phyloP scores from a whole-genome alignment of 2,113 vertebrate species.

The Cathartes aura region DNA sequence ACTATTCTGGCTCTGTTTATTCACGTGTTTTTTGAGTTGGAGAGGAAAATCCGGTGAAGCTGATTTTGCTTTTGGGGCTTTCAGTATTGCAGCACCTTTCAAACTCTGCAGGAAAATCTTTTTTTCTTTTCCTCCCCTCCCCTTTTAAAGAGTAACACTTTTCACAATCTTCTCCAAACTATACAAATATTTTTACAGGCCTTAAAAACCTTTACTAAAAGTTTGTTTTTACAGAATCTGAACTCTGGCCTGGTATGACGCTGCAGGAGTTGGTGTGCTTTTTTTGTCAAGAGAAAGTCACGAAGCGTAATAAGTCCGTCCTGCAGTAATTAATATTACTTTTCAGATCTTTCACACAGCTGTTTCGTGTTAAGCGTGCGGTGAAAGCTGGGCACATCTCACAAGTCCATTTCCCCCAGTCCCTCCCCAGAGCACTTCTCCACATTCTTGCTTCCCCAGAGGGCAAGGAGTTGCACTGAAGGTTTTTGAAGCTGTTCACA shows the following conservation, averaged over 20 bases:
- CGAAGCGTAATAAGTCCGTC: not conserved
- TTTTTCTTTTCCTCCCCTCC: not conserved
- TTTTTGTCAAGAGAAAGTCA: not conserved
- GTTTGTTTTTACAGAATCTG: not conserved
- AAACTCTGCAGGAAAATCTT: not conserved
- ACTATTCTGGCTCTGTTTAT: not conserved
- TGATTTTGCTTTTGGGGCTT: not conserved
- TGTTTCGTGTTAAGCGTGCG: conserved; percentile 21
- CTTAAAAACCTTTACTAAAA: not conserved
- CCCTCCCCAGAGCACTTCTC: not conserved
- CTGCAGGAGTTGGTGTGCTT: not conserved
- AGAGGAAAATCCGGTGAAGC: not conserved
- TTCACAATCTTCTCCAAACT: not conserved
- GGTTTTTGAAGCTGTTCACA: not conserved
- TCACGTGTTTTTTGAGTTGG: not conserved
- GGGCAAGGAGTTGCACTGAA: not conserved
- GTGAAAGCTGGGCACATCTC: conserved; percentile 2
- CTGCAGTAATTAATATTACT: not conserved
- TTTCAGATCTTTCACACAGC: not conserved
- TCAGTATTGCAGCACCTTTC: not conserved
- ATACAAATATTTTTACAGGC: not conserved
- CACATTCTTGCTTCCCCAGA: not conserved
- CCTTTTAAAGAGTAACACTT: not conserved
- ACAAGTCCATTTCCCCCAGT: not conserved
- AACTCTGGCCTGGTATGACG: not conserved